Evolutionary conservation across 2,888 invertebrate species (phyloP), one percentile per base, ranked within the genome.

Genomic region (Panzeria rudis): DNA sequence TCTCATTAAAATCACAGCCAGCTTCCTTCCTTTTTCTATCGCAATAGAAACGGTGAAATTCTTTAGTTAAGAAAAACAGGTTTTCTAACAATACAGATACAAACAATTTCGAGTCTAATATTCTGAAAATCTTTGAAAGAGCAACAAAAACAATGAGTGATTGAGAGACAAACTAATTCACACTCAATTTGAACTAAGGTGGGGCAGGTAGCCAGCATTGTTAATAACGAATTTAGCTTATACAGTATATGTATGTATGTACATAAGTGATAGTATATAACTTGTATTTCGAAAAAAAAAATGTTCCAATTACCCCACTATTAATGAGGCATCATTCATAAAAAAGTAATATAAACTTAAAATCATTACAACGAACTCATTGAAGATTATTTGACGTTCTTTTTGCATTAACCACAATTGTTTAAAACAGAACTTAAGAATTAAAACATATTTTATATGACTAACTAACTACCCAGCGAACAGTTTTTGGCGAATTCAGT

Each of bases 101-200:
- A 44, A 59, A 59, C 35, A 20, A 72, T 47, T 35, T 69, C 20
- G 44, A 72, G 79, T 75, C 23, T 32, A 50, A 68, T 38, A 13
- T 61, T 68, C 50, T n/a, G 29, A 11, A 59, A 54, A 11, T 44
- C 9, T 44, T 69, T 71, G 9, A 54, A 54, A 77, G 56, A 72
- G 35, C 17, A 44, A 7, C 38, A 20, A 17, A 50, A 29, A 44
- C 9, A 25, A 38, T 41, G 69, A 82, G 56, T 9, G 9, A 56
- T 29, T 62, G 81, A 62, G 75, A 69, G 52, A 61, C 25, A 64
- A 61, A 64, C 20, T 50, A 52, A 69, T 59, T 77, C 29, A 50
- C 23, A 81, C 85, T 85, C 85, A 85, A 78, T 82, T 85, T 25
- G 35, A 59, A 17, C 62, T 56, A 78, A 85, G 85, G 85, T 85